Base-by-base conservation (phyloP, 1,140 invertebrate species). In the Penaeus japonicus region DNA sequence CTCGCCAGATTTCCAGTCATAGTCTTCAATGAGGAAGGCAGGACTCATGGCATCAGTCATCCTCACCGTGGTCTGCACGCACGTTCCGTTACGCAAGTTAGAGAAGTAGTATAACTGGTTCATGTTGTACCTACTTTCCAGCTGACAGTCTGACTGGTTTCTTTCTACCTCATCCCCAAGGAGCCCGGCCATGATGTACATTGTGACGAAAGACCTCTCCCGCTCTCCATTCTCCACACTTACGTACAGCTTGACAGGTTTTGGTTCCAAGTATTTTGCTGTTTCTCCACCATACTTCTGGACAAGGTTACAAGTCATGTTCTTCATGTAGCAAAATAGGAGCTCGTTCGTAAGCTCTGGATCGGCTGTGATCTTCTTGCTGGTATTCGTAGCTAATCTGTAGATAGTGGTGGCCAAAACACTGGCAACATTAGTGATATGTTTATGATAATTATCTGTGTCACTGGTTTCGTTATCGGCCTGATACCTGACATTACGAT, bases 31-130 rank as follows among this genome's bases (percentile, higher is more conserved):
- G 18, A 86, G 35, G 54, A 90, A 90, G n/a, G 89, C 89, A 75
- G 89, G 89, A 39, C 89, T 90, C 78, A 86, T 85, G 35, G 89
- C 89, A 57, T 88, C 87, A 27, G 84, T 88, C n/a, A 83, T 84
- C 30, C 85, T 39, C 5, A 82, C 86, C 53, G 89, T 88, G 57
- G 89, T 85, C 24, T 59, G n/a, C 35, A 54, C 65, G 54, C 89
- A 90, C 10, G 89, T 90, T 53, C 89, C 89, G 89, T 90, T 90
- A 18, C 83, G 54, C 10, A 90, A 10, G 18, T 65, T 59, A 20
- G 89, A 75, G 59, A 85, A 86, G 55, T 86, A 90, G 18, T 83
- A 85, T 22, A 82, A 86, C 57, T 90, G 85, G 55, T 85, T 57
- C 7, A 89, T 32, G 57, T 85, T 79, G 32, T 87, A 82, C 18